Evolutionary conservation across 2,113 vertebrate genomes (phyloP).

Genomic region (Phainopepla nitens): DNA sequence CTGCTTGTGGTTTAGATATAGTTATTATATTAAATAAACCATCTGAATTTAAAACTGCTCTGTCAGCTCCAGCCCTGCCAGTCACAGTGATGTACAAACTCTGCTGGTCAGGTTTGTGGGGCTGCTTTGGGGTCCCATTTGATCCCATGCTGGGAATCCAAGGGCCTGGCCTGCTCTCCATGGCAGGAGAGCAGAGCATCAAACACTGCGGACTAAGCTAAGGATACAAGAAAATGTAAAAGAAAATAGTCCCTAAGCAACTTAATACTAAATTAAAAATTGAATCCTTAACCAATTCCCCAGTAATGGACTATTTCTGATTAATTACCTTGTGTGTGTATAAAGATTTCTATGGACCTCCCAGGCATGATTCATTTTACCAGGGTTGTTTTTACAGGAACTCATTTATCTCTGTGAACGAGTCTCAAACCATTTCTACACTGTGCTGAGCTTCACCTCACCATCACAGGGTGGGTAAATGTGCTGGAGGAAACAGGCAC

Average conservation of each 20-base stretch:
- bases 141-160: background rate
- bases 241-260: background rate
- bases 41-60: background rate
- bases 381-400: background rate
- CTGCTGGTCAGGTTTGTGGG: background rate
- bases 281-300: background rate
- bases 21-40: background rate
- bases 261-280: background rate
- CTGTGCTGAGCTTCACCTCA: background rate
- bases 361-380: background rate
- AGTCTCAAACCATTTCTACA: background rate
- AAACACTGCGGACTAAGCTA: background rate
- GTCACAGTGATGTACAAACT: background rate
- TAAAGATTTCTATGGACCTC: background rate
- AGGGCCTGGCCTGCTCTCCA: background rate
- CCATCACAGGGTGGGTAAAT: accelerated
- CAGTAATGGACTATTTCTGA: background rate
- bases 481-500: background rate
- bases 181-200: accelerated
- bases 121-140: too few species aligned
- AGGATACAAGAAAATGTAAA: background rate
- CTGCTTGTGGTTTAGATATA: background rate
- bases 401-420: background rate
- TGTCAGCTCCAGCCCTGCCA: background rate
- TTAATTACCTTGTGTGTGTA: background rate